Base-by-base conservation (phyloP, 2,888 invertebrate genomes). In the Drosophila subquinaria region DNA sequence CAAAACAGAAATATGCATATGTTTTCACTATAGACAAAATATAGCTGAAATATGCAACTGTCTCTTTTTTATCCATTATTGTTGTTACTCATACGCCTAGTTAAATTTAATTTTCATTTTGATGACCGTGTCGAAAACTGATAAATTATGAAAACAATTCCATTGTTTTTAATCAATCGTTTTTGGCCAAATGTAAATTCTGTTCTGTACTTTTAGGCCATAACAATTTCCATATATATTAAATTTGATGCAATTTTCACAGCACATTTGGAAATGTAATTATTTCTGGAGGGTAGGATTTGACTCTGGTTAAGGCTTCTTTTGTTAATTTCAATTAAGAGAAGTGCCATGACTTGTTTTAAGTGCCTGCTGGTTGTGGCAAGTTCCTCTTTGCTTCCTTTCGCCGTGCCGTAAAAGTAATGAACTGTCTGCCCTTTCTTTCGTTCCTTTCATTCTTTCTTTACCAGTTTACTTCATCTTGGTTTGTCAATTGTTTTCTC, bases 241-340 rank as follows among this genome's bases (percentile, higher is more conserved):
- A 27, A 42, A 50, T 57, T 65, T 51, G 3, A n/a, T 45, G 38
- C 20, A 48, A 40, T 20, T 33, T 40, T 53, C 13, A 30, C 17
- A 56, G 17, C 20, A 30, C 33, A 20, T 27, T 38, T 38, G 27
- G 1, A 13, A 55, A 42, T 55, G 42, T 36, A 47, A 47, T 23
- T 47, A 36, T 47, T 38, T 27, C 36, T 47, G 1, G 23, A 8
- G 57, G 23, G 27, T 15, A 45, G 43, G 42, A 43, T 51, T 52
- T 35, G 15, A 43, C 42, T 61, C 35, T 35, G 42, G 38, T 38
- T 15, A 48, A 40, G 59, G 9, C 61, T 15, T 50, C 40, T 27
- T 45, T 48, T 35, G 48, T 63, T 68, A 68, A 73, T 66, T 75
- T 43, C 67, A 73, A 78, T 78, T 67, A 62, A 62, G 57, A 40